phyloP scores from a whole-genome alignment of 2,797 vertebrate genomes.

The Chloroceryle amazona region DNA sequence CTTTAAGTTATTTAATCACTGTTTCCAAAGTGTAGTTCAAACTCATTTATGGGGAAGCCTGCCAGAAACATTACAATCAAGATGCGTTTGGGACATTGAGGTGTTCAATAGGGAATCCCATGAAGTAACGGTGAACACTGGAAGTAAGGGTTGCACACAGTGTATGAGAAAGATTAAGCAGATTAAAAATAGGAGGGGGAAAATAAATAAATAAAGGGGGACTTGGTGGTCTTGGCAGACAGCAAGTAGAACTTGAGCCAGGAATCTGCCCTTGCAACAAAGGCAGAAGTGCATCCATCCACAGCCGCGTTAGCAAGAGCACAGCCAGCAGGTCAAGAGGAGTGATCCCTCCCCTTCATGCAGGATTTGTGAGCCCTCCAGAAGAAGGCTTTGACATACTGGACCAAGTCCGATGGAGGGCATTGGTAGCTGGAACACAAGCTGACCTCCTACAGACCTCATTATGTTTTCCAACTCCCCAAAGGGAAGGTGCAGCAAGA shows the following conservation, averaged over 20 bases:
- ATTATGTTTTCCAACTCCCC: background rate
- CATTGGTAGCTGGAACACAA: background rate
- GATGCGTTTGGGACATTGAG: background rate
- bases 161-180: background rate
- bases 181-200: background rate
- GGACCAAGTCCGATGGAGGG: background rate
- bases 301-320: accelerated
- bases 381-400: background rate
- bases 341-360: background rate
- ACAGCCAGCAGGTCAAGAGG: background rate
- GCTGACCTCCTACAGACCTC: background rate
- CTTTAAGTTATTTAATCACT: background rate
- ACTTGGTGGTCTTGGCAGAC: background rate
- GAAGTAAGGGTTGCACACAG: background rate
- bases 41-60: background rate
- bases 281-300: background rate
- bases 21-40: background rate
- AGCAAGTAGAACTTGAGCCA: background rate
- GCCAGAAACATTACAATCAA: background rate
- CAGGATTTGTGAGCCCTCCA: background rate
- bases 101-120: background rate
- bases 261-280: background rate
- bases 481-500: background rate
- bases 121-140: background rate
- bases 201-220: background rate